Base-by-base conservation (phyloP, 2,113 vertebrate species). In the Chlamydotis undulata region DNA sequence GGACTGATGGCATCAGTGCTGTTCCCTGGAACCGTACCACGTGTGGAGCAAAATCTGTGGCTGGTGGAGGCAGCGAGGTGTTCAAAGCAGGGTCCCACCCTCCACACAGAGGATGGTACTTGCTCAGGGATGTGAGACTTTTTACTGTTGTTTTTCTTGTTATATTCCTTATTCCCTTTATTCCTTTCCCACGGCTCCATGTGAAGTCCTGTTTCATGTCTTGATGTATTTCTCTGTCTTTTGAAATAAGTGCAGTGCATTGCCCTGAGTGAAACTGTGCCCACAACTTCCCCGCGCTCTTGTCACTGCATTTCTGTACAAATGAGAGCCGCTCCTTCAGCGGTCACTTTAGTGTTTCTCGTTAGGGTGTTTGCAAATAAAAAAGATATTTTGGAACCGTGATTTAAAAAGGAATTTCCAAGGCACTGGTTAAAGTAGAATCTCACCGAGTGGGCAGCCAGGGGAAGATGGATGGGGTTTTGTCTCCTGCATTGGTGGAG, bases 181-280 rank as follows among this genome's bases (percentile, higher is more conserved):
- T 29, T 79, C 33, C 67, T 75, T 10, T 74, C 64, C 37, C 12
- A 4, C 21, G 0, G 0, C 8, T 45, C 43, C 0, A 0, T 3
- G 50, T 17, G 45, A 35, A 45, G 45, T 29, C 47, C 21, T 83
- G 9, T 26, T 83, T n/a, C 24, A 50, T 1, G 7, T 41, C 86
- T 7, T 5, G 33, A 4, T 24, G 22, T 9, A 5, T 81, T 90
- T 65, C 55, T 19, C 19, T 11, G n/a, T 22, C 25, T 71, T 15
- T 31, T 29, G 19, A 21, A 70, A 21, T 14, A 19, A 25, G 12
- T 2, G 6, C 64, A 55, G 33, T 1, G 1, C 3, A 4, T 64
- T 5, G 2, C 28, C 41, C 28, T 21, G 6, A 13, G 61, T 11
- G 41, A 41, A 37, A n/a, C 26, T 3, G 1, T 43, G 33, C 76